Percentiles rank a stretch among this genome's conserved stretches.
Evolutionary conservation across 2,797 vertebrate genomes (phyloP).

Genomic region (Thunnus albacares): DNA sequence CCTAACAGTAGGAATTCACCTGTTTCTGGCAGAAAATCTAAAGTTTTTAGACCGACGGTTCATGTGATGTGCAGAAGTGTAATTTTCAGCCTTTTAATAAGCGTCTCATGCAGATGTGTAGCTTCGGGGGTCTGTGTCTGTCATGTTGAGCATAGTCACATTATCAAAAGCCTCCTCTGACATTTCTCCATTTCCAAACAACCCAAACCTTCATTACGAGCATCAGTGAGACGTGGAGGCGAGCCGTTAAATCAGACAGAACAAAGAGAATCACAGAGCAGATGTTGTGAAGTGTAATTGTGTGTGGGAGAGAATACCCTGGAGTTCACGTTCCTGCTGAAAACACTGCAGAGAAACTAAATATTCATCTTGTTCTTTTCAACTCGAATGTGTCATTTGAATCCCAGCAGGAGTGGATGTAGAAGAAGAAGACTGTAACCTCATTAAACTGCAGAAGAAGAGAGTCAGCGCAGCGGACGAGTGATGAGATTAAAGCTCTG

Average conservation of each 20-base stretch:
- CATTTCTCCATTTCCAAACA: constrained; percentile 3
- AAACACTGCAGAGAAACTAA: constrained; percentile 25
- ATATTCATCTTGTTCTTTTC: constrained; percentile 28
- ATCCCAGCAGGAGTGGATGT: constrained; percentile 17
- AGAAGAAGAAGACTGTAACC: neutral
- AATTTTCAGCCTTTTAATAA: neutral
- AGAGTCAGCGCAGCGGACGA: constrained; percentile 1
- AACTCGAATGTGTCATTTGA: constrained; percentile 19
- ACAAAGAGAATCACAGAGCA: constrained; percentile 46
- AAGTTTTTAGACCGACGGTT: too few relatives aligned
- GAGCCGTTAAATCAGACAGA: neutral
- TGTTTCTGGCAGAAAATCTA: too few relatives aligned
- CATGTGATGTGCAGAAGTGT: too few relatives aligned
- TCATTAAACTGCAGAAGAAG: constrained; percentile 33
- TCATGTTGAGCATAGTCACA: constrained; percentile 11
- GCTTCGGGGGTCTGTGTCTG: neutral
- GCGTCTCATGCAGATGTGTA: neutral
- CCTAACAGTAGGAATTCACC: too few relatives aligned
- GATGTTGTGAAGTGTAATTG: neutral
- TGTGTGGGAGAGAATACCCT: constrained; percentile 20
- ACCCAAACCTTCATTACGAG: constrained; percentile 2
- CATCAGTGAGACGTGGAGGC: neutral
- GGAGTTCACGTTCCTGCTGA: constrained; percentile 5
- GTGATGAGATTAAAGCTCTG: neutral
- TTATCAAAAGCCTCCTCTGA: constrained; percentile 14